A percentile compares a stretch with the other conserved stretches of the same genome.
phyloP scores from a whole-genome alignment of 1,140 invertebrate genomes.

The Micrasema longulum region DNA sequence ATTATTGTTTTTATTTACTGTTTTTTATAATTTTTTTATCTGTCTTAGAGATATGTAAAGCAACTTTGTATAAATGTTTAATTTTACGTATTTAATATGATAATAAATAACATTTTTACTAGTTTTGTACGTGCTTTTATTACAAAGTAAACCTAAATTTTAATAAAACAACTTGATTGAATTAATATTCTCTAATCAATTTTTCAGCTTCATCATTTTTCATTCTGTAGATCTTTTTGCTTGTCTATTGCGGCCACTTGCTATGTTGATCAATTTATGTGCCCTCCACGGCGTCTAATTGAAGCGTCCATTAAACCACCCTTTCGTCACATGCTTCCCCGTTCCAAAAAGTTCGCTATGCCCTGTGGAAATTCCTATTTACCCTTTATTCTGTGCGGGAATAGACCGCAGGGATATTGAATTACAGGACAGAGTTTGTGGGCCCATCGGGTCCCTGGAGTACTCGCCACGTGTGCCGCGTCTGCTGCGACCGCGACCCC shows the following conservation, averaged over 20 bases:
- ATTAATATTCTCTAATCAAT: no score
- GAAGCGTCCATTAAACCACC: conserved; percentile 31
- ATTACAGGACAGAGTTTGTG: conserved; percentile 45
- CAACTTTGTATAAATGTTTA: no score
- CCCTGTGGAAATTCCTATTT: conserved; percentile 36
- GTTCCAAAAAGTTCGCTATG: conserved; percentile 15
- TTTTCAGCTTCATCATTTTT: no score
- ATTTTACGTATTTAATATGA: no score
- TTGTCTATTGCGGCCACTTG: conserved; percentile 8
- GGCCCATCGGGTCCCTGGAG: conserved; percentile 36
- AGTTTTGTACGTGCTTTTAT: no score
- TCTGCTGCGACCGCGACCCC: conserved; percentile 23
- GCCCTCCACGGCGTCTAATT: conserved; percentile 24
- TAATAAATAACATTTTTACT: no score
- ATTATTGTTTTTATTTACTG: no score
- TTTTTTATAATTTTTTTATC: no score
- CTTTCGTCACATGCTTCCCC: conserved; percentile 34
- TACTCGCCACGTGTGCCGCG: conserved; percentile 46
- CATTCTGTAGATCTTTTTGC: not conserved
- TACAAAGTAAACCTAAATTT: no score
- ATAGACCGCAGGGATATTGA: conserved; percentile 50
- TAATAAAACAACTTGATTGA: no score
- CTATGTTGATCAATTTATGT: conserved; percentile 25
- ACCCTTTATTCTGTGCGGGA: conserved; percentile 29
- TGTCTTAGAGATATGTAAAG: no score